A percentile compares a stretch with the other conserved stretches of the same genome.
These are phyloP conservation scores for Drosophila lutescens DNA, from an alignment of 2,888 invertebrate species.

Conservation along the genomic window DNA sequence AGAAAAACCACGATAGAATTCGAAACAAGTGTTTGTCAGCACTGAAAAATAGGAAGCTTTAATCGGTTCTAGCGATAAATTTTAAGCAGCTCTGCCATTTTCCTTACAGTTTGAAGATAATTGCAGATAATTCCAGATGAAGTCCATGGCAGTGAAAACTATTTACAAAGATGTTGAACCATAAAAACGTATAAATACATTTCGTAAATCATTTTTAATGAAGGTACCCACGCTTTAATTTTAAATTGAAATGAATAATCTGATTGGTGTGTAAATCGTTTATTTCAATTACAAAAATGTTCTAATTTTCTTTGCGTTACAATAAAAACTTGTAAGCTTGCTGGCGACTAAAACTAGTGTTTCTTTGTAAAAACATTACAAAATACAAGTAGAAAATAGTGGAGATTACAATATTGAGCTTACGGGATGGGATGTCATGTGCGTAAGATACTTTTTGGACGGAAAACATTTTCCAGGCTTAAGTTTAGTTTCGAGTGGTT, in stretches of 20 bases:
- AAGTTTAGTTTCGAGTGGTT: conserved; percentile 48
- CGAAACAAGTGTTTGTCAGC: no score
- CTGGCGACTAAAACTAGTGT: conserved; percentile 48
- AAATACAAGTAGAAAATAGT: conserved; percentile 17
- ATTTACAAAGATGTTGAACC: no score
- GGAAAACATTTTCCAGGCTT: conserved; percentile 46
- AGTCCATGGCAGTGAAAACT: no score
- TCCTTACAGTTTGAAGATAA: no score
- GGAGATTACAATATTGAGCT: conserved; percentile 44
- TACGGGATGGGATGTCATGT: conserved; percentile 24
- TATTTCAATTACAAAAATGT: conserved; percentile 45
- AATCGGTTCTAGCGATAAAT: background rate
- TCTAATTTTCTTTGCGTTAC: conserved; percentile 48
- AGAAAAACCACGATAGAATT: no score
- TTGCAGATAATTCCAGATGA: no score
- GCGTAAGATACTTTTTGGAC: conserved; percentile 42
- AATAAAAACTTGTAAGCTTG: conserved; percentile 62
- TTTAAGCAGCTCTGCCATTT: background rate
- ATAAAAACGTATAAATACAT: no score
- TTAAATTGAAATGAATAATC: no score
- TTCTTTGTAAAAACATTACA: conserved; percentile 44
- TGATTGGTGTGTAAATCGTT: conserved; percentile 27
- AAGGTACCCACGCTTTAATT: no score
- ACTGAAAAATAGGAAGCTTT: background rate
- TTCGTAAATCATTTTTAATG: no score